Conservation (phyloP, 2,888 invertebrate genomes). For the Scrobipalpa costella region DNA sequence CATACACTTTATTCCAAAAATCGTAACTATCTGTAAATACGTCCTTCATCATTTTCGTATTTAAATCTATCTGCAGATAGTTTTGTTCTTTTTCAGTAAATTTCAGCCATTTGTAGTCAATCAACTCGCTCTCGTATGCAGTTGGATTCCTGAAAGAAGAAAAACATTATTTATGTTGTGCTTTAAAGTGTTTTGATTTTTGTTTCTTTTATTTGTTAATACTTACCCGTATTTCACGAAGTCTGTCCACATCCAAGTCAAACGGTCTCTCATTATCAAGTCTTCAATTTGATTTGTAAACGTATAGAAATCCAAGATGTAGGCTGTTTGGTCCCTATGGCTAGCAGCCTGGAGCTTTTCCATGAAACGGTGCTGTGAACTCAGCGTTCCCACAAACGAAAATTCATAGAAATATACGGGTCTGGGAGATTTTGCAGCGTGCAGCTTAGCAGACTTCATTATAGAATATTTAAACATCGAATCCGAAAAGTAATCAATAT, state of each 20-base stretch:
- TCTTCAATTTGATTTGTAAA: constrained; percentile 57
- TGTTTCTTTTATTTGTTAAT: not conserved
- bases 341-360: constrained; percentile 66
- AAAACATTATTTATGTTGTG: not conserved
- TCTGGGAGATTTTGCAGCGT: constrained; percentile 46
- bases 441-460: constrained; percentile 63
- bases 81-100: constrained; percentile 54
- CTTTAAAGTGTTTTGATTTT: no score
- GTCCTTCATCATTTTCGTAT: constrained; percentile 52
- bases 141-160: constrained; percentile 65
- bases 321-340: constrained; percentile 70
- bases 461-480: constrained; percentile 70
- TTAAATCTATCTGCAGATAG: constrained; percentile 60
- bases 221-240: constrained; percentile 63
- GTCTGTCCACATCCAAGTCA: constrained; percentile 71
- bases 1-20: constrained; percentile 66
- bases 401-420: constrained; percentile 69
- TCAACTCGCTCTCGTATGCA: constrained; percentile 58
- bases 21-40: constrained; percentile 53
- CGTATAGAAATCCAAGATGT: constrained; percentile 63
- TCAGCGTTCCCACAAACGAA: constrained; percentile 63
- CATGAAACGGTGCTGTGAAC: constrained; percentile 60
- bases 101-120: constrained; percentile 58
- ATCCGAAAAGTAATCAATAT: constrained; percentile 69
- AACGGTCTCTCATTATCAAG: constrained; percentile 60